Conservation (phyloP, 2,888 invertebrate species). For the Zygothrica quintamaculata region DNA sequence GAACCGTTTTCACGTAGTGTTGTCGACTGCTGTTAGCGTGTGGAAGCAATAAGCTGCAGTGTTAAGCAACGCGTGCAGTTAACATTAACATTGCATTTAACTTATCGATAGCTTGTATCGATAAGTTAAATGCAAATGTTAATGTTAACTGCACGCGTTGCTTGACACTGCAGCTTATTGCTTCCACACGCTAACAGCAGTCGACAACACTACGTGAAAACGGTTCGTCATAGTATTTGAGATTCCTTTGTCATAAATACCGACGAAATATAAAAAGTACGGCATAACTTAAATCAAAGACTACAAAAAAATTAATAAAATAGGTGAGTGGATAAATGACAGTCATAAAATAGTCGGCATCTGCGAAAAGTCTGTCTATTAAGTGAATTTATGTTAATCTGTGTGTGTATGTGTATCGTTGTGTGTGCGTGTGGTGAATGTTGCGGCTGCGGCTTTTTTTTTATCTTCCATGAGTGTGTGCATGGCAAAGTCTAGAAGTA, state of each 20-base stretch:
- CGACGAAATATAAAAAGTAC: constrained; percentile 32
- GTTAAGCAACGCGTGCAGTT: constrained; percentile 16
- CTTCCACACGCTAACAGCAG: constrained; percentile 43
- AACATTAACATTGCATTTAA: constrained; percentile 9
- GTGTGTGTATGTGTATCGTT: constrained; percentile 31
- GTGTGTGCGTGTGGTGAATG: constrained; percentile 52
- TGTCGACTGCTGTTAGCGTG: constrained; percentile 54
- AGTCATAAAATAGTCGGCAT: constrained; percentile 17
- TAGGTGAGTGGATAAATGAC: constrained; percentile 53
- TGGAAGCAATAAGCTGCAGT: constrained; percentile 19
- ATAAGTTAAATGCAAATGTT: too few species aligned
- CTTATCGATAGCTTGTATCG: too few species aligned
- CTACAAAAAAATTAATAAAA: constrained; percentile 13
- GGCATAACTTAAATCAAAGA: constrained; percentile 32
- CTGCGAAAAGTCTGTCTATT: constrained; percentile 15
- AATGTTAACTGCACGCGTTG: constrained; percentile 11
- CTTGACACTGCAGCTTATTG: constrained; percentile 19
- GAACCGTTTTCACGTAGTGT: constrained; percentile 62
- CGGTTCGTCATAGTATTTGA: constrained; percentile 59
- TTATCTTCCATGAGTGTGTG: constrained; percentile 57
- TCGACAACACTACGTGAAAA: constrained; percentile 63
- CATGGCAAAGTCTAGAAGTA: constrained; percentile 77
- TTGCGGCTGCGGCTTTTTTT: constrained; percentile 55
- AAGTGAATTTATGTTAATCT: constrained; percentile 24
- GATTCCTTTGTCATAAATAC: constrained; percentile 56